These are phyloP conservation scores for Tupaia tana DNA, from an alignment of 2,113 vertebrate species.

Conservation along the genomic window DNA sequence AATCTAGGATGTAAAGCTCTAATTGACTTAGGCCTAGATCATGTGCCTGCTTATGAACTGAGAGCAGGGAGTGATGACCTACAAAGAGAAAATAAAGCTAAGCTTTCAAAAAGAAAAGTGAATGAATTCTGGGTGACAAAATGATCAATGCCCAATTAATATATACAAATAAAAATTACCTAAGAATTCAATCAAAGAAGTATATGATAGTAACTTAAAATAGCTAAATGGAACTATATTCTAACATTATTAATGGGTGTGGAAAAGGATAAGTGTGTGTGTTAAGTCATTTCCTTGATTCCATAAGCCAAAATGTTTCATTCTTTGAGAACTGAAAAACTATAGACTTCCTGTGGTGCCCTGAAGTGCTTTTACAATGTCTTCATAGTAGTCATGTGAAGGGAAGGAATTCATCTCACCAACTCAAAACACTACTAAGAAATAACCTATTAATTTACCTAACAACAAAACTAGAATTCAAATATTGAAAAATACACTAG, in stretches of 20 bases:
- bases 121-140: not conserved
- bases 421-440: slow-evolving; percentile 32
- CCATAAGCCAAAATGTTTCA: not conserved
- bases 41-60: not conserved
- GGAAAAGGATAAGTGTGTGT: not conserved
- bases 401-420: not conserved
- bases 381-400: slow-evolving; percentile 16
- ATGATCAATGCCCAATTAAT: slow-evolving; percentile 26
- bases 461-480: slow-evolving; percentile 29
- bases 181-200: slow-evolving; percentile 38
- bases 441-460: not conserved
- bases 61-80: not conserved
- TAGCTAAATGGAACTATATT: not conserved
- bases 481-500: not conserved
- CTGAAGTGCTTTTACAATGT: not conserved
- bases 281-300: slow-evolving; percentile 13
- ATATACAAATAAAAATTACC: slow-evolving; percentile 3
- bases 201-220: not conserved
- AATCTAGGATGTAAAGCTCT: not conserved
- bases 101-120: slow-evolving; percentile 22
- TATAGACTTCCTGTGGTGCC: not conserved
- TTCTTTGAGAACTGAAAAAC: not conserved
- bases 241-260: not conserved
- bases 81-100: not conserved
- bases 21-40: not conserved